These are phyloP conservation scores for Gallinago paraguaiae DNA, from an alignment of 2,113 vertebrate species.

Conservation along the genomic window DNA sequence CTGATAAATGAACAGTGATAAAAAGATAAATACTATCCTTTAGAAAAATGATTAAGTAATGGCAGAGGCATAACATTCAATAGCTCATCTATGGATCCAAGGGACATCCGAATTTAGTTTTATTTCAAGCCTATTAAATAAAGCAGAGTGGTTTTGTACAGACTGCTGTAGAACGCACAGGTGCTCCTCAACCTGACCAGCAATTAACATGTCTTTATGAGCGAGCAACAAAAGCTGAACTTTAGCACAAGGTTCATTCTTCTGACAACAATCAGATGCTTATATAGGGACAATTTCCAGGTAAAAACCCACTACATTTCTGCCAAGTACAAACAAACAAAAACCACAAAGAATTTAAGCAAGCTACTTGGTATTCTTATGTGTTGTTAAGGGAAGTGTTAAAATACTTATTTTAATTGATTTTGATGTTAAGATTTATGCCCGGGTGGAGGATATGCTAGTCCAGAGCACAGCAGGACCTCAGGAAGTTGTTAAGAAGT, in stretches of 20 bases:
- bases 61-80: background rate
- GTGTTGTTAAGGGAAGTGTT: background rate
- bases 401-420: background rate
- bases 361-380: background rate
- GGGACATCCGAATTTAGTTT: background rate
- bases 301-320: background rate
- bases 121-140: background rate
- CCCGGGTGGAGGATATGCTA: background rate
- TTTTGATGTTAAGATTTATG: background rate
- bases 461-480: background rate
- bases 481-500: background rate
- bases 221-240: background rate
- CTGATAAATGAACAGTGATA: background rate
- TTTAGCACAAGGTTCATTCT: background rate
- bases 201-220: fast-evolving
- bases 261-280: background rate
- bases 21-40: background rate
- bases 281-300: background rate
- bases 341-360: background rate
- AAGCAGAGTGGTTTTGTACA: background rate
- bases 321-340: background rate
- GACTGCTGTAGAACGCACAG: background rate
- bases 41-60: background rate
- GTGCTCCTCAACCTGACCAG: background rate
- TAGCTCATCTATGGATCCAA: background rate